A percentile compares a stretch with the other conserved stretches of the same genome.
Conservation (phyloP, 1,140 invertebrate species). For the Drosophila lacteicornis region DNA sequence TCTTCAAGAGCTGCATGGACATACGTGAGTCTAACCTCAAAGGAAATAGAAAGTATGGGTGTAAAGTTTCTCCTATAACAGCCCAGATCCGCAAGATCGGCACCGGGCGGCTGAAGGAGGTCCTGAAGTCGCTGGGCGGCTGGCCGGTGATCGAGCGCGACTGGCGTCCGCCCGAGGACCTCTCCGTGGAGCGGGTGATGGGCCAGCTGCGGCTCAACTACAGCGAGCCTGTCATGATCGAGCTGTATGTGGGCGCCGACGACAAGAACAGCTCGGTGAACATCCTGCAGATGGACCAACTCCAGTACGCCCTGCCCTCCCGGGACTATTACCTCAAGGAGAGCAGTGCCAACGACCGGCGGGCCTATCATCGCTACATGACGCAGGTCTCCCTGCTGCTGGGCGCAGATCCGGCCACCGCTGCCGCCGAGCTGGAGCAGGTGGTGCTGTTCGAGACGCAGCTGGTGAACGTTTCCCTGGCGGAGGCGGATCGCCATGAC, state of each 20-base stretch:
- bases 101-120: conserved; percentile 87
- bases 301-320: conserved; percentile 91
- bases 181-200: conserved; percentile 88
- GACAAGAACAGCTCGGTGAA: conserved; percentile 94
- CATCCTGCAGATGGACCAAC: conserved; percentile 94
- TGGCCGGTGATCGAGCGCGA: conserved; percentile 90
- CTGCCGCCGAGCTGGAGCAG: conserved; percentile 88
- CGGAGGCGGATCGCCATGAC: conserved; percentile 93
- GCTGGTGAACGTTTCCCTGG: conserved; percentile 91
- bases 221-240: conserved; percentile 91
- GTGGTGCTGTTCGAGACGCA: conserved; percentile 91
- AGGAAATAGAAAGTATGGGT: too few relatives aligned
- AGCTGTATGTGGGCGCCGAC: conserved; percentile 93
- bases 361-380: conserved; percentile 92
- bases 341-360: conserved; percentile 88
- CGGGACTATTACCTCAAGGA: conserved; percentile 92
- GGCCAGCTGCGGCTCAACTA: conserved; percentile 89
- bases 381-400: conserved; percentile 90
- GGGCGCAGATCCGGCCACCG: conserved; percentile 89
- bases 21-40: conserved; percentile 88
- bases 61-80: conserved; percentile 72
- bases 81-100: conserved; percentile 90
- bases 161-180: conserved; percentile 87
- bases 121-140: conserved; percentile 88
- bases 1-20: conserved; percentile 95